Evolutionary conservation across 2,113 vertebrate species (phyloP).

Genomic region (Apodemus speciosus): DNA sequence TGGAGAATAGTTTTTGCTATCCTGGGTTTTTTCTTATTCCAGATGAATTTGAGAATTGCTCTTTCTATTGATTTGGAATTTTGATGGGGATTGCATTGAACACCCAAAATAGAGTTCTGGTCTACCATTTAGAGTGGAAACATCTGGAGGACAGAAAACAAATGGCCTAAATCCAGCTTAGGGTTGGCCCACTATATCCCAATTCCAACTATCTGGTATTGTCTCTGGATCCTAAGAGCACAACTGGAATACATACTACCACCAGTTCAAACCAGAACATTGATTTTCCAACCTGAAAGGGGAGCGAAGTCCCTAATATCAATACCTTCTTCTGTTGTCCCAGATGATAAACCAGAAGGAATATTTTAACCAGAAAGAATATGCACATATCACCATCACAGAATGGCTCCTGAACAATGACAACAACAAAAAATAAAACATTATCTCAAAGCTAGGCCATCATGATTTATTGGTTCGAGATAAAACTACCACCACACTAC

Average conservation of each 20-base stretch:
- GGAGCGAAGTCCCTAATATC: not conserved
- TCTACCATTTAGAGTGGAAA: not conserved
- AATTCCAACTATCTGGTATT: not conserved
- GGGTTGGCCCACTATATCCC: not conserved
- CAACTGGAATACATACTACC: not conserved
- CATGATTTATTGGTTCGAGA: not conserved
- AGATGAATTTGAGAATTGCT: no score
- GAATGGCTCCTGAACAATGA: not conserved
- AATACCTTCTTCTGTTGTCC: not conserved
- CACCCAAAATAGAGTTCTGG: not conserved
- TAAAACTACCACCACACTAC: not conserved
- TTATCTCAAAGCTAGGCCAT: not conserved
- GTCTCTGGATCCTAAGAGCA: not conserved
- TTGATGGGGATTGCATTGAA: no score
- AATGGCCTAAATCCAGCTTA: conserved; percentile 3
- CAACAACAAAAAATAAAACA: no score
- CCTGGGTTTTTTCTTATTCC: no score
- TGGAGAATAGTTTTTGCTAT: no score
- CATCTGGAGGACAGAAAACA: conserved; percentile 1
- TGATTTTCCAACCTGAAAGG: not conserved
- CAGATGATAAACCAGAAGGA: not conserved
- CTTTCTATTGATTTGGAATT: no score
- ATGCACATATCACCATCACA: not conserved
- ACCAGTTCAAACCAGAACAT: not conserved
- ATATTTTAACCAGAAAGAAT: not conserved